These are phyloP conservation scores for Hypomecis punctinalis DNA, from an alignment of 2,888 invertebrate genomes.

Conservation along the genomic window DNA sequence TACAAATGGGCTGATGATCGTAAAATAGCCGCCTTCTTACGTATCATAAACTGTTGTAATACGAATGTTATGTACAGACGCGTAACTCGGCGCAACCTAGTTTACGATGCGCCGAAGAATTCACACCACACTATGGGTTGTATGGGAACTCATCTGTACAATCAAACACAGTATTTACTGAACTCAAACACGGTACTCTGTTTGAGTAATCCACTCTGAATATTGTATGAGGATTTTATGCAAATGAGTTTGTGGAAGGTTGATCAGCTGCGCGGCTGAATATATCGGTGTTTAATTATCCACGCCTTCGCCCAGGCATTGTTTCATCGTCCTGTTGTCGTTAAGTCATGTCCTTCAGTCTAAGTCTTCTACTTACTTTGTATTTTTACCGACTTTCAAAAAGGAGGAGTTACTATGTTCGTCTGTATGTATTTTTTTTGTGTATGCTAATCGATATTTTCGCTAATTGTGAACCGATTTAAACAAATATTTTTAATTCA, in stretches of 20 bases:
- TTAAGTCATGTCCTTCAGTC: slow-evolving; percentile 28
- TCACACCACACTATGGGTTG: slow-evolving; percentile 47
- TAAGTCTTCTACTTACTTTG: background rate
- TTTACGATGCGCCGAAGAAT: slow-evolving; percentile 47
- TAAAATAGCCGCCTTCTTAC: slow-evolving; percentile 38
- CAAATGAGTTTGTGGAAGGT: slow-evolving; percentile 61
- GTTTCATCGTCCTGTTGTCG: slow-evolving; percentile 40
- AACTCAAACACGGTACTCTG: slow-evolving; percentile 41
- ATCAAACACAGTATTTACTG: slow-evolving; percentile 47
- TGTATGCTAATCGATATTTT: too few species aligned
- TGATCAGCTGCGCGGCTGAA: slow-evolving; percentile 65
- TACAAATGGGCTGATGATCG: slow-evolving; percentile 22
- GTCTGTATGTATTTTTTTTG: too few species aligned
- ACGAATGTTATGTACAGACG: slow-evolving; percentile 47
- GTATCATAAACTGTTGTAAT: slow-evolving; percentile 43
- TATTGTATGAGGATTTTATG: slow-evolving; percentile 55
- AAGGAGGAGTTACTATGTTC: too few species aligned
- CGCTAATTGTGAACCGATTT: too few species aligned
- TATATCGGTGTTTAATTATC: slow-evolving; percentile 59
- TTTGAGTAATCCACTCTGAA: slow-evolving; percentile 47
- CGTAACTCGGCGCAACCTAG: slow-evolving; percentile 55
- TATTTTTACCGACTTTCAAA: too few species aligned
- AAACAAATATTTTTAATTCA: too few species aligned
- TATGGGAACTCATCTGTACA: slow-evolving; percentile 55
- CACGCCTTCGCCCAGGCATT: slow-evolving; percentile 53